phyloP scores from a whole-genome alignment of 2,888 invertebrate species.

The Salpingus planirostris region DNA sequence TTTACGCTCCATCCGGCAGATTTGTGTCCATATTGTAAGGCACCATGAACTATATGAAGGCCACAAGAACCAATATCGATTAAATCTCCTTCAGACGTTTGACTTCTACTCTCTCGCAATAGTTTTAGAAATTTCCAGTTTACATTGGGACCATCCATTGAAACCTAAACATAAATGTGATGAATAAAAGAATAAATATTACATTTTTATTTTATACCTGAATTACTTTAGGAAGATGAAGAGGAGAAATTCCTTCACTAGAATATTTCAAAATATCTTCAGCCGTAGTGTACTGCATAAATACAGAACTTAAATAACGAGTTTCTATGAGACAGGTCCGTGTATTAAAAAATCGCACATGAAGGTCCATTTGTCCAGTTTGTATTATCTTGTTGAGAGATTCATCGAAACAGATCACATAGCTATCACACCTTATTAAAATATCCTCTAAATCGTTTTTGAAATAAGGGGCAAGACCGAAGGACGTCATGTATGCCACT shows the following conservation, averaged over 20 bases:
- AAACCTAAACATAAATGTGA: too few species aligned
- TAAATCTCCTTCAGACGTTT: background rate
- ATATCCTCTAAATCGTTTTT: background rate
- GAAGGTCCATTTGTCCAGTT: constrained; percentile 1
- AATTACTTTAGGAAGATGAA: background rate
- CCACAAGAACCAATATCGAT: background rate
- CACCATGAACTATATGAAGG: background rate
- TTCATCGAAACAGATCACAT: background rate
- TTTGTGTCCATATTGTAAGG: background rate
- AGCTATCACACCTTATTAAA: background rate
- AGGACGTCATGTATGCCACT: background rate
- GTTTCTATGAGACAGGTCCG: background rate
- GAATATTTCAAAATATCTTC: background rate
- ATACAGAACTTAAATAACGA: background rate
- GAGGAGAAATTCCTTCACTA: background rate
- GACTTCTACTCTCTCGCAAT: background rate
- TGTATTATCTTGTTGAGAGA: background rate
- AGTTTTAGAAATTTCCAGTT: constrained; percentile 1
- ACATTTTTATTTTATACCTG: too few species aligned
- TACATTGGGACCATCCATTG: constrained; percentile 1
- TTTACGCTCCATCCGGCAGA: background rate
- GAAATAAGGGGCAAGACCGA: background rate
- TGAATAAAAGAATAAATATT: too few species aligned
- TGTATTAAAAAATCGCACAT: background rate
- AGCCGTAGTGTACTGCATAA: background rate